Evolutionary conservation across 2,797 vertebrate genomes (phyloP).

Genomic region (Paramormyrops hopkinsi): DNA sequence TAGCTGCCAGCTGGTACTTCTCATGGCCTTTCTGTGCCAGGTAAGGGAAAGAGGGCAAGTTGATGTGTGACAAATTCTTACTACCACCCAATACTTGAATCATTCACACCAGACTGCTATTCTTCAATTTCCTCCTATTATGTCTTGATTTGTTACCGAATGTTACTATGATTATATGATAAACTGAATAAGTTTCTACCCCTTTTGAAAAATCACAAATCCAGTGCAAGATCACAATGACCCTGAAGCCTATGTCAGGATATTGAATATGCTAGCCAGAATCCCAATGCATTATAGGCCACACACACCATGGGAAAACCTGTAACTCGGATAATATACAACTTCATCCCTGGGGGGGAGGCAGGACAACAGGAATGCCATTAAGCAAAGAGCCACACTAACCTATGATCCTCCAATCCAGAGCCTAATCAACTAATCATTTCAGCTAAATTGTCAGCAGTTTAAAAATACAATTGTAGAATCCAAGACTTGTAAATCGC

Average conservation of each 20-base stretch:
- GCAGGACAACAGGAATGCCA: background rate
- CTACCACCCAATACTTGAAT: background rate
- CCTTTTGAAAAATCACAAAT: background rate
- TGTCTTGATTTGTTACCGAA: background rate
- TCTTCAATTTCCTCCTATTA: background rate
- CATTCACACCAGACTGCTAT: background rate
- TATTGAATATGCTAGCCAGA: background rate
- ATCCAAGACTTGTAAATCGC: background rate
- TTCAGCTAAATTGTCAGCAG: background rate
- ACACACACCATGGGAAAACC: background rate
- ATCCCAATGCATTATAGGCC: background rate
- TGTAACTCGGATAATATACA: background rate
- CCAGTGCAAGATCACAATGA: background rate
- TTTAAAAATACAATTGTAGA: background rate
- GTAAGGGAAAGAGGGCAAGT: background rate
- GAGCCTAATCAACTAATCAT: background rate
- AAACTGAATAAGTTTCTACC: background rate
- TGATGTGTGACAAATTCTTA: background rate
- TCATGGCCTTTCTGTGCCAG: slow-evolving; percentile 79
- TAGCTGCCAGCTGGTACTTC: slow-evolving; percentile 93
- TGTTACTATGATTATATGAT: background rate
- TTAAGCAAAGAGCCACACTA: background rate
- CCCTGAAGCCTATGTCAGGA: background rate
- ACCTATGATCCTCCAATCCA: background rate
- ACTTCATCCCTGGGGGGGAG: background rate